Evolutionary conservation across 1,140 invertebrate species (phyloP), one percentile per base, ranked within the genome.

Genomic region (Anoplolepis gracilipes): DNA sequence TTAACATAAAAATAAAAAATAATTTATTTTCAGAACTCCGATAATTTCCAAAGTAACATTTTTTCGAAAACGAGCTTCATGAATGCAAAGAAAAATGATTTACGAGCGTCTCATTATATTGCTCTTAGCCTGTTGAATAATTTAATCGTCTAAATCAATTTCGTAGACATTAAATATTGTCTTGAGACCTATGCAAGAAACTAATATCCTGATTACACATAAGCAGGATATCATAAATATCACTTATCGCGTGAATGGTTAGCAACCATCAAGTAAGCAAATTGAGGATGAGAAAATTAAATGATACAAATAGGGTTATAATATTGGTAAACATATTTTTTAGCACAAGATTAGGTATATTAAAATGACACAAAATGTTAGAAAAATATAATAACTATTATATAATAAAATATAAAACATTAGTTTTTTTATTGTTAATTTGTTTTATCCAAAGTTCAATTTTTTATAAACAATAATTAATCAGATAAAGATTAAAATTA

Each of bases 151-250:
- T 39, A 55, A 84, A 46, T 73, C 28, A 61, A 77, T 67, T 16
- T 55, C n/a, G 16, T 11, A 8, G 36, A 7, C 42, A n/a, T n/a
- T 53, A n/a, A 39, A 13, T 59, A 36, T 72, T 1, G 25, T 28
- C 28, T 79, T 30, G 67, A 78, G n/a, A 33, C 2, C 1, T 33
- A 8, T 46, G 13, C 59, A 67, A 87, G 76, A 90, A 87, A 89
- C 85, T 84, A 76, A 73, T 86, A 90, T 93, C 88, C 89, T 91
- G 85, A 92, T 91, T 93, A 49, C 5, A 49, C 16, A 49, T 49
- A 91, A 87, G 79, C 57, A 55, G 39, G 57, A 78, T 76, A 88
- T 87, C 90, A 92, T 92, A 92, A 92, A 93, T 92, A 93, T 92
- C 91, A 92, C 87, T 90, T 90, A 76, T 70, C 76, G 69, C 86